Percentiles rank a stretch among this genome's conserved stretches.
Evolutionary conservation across 2,888 invertebrate genomes (phyloP).

Genomic region (Cerastoderma edule): DNA sequence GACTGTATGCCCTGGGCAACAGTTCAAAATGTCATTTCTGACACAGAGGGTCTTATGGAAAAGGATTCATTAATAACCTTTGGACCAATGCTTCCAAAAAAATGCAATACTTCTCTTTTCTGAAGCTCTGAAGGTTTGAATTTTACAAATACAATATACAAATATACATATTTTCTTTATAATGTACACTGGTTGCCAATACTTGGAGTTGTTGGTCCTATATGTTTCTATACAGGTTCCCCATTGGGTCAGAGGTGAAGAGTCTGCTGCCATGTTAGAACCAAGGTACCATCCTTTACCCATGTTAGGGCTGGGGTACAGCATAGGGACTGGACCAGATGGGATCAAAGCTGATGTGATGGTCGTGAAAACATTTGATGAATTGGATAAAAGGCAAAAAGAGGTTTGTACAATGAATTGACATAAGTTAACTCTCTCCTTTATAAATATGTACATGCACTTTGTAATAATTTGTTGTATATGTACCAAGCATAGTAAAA

Average conservation of each 20-base stretch:
- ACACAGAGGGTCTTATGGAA: too few relatives aligned
- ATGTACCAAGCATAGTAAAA: not conserved
- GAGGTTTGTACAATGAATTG: slow-evolving; percentile 84
- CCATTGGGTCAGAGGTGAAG: slow-evolving; percentile 87
- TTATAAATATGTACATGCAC: not conserved
- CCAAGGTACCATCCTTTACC: slow-evolving; percentile 88
- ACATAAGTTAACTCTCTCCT: too few relatives aligned
- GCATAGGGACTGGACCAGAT: slow-evolving; percentile 88
- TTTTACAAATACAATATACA: not conserved
- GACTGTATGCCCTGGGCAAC: too few relatives aligned
- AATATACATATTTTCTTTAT: not conserved
- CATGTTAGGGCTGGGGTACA: slow-evolving; percentile 89
- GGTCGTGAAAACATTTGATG: slow-evolving; percentile 87
- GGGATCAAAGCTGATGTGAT: slow-evolving; percentile 91
- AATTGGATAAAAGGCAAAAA: slow-evolving; percentile 86
- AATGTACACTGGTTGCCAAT: not conserved
- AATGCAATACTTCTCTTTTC: not conserved
- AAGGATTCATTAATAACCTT: too few relatives aligned
- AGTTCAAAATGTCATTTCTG: too few relatives aligned
- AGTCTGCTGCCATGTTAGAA: slow-evolving; percentile 87
- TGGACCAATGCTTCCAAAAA: not conserved
- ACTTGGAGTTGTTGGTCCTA: not conserved
- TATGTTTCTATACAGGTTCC: slow-evolving; percentile 63
- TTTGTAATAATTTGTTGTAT: not conserved
- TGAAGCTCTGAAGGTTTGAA: not conserved